Base-by-base conservation (phyloP, 2,888 invertebrate species). In the Cylindroiulus punctatus region DNA sequence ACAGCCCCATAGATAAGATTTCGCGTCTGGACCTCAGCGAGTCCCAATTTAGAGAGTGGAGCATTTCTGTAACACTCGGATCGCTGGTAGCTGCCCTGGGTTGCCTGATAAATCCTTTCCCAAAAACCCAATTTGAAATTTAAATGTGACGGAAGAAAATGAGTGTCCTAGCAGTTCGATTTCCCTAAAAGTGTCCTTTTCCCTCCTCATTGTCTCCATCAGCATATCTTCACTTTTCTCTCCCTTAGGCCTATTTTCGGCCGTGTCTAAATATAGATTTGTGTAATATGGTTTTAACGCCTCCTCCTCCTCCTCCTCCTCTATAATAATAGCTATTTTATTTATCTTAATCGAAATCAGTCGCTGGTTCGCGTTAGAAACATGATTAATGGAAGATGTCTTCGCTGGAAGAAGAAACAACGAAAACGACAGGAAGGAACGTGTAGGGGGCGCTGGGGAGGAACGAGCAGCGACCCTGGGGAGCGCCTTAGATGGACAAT, bases 271-370 rank as follows among this genome's bases (percentile, higher is more conserved):
- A 52, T 52, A 52, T 52, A 52, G 52, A 52, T 52, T 52, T 52
- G 14, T n/a, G 5, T n/a, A 52, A 52, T 52, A 52, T 52, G n/a
- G 52, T n/a, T 52, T 52, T 52, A 52, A 52, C n/a, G 52, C 52
- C 44, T 52, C n/a, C n/a, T 52, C 14, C 52, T 52, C n/a, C 52
- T 52, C n/a, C 52, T 44, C n/a, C n/a, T 52, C 52, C 52, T n/a
- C 52, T n/a, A 52, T 52, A 52, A 52, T 52, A 52, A 52, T 52
- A 52, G 52, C 52, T 52, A 52, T 52, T 52, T 52, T 52, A 52
- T 52, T 52, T 52, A 52, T 52, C 52, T 52, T 52, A 52, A 52
- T 52, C 52, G 52, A 52, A 52, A 52, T 52, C 52, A 52, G 52
- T n/a, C 52, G 52, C n/a, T n/a, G 52, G n/a, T 52, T 14, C 52